phyloP scores from a whole-genome alignment of 2,113 vertebrate species.

The Tragelaphus strepsiceros region DNA sequence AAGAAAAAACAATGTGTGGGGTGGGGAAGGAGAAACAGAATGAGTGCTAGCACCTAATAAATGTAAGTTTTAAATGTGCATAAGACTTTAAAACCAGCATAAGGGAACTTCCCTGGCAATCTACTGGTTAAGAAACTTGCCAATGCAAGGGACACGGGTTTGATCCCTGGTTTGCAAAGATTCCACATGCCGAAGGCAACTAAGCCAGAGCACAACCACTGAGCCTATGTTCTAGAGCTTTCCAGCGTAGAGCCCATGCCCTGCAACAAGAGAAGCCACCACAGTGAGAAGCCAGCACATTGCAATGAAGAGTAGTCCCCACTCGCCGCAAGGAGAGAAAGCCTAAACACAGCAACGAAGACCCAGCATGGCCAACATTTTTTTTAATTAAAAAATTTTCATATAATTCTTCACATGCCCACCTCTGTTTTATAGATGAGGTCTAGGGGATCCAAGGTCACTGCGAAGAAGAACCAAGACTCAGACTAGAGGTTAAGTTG shows the following conservation, averaged over 20 bases:
- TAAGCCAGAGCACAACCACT: neutral
- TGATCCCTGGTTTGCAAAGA: neutral
- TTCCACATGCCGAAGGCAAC: neutral
- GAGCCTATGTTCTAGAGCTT: neutral
- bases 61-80: neutral
- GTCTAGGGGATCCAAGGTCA: neutral
- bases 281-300: neutral
- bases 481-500: neutral
- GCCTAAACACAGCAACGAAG: neutral
- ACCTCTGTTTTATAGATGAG: neutral
- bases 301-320: neutral
- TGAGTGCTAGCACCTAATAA: neutral
- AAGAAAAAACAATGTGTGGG: neutral
- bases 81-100: neutral
- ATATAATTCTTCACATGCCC: neutral
- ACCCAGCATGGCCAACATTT: neutral
- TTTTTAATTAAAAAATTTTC: neutral
- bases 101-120: neutral
- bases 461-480: neutral
- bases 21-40: neutral
- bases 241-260: accelerated
- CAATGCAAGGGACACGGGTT: neutral
- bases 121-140: neutral
- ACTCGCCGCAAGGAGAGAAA: neutral
- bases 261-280: neutral